Evolutionary conservation across 1,140 invertebrate species (phyloP), one percentile per base, ranked within the genome.

Genomic region (Pentalonia nigronervosa): DNA sequence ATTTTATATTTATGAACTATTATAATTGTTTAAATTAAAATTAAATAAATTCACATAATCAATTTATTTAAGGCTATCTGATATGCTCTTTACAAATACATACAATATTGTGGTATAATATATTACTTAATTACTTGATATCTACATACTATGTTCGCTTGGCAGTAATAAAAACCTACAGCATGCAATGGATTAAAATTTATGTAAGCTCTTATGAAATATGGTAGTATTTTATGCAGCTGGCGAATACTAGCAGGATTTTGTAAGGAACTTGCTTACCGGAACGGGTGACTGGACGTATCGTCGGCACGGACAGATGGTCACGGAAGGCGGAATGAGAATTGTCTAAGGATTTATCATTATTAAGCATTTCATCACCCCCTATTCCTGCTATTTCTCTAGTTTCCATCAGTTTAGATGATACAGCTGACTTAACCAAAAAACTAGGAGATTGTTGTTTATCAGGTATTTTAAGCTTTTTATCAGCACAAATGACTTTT

Each of bases 381-480:
- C 48, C 89, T 25, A 88, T 88, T 95, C 94, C 91, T 95, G 94
- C 94, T 95, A 95, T 94, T 95, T 95, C 93, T 95, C 94, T 96
- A 96, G 94, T 96, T 96, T 87, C 96, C 95, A 95, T 97, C 97
- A 94, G 95, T 96, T 94, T 96, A 96, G 53, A 97, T 96, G 91
- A 53, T 45, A 93, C 91, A 17, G 96, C 96, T 21, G 96, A 96
- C 95, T 97, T 97, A 90, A 97, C 96, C 48, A 97, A 95, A 94
- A 95, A 96, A 94, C 96, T 96, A 34, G 97, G 97, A 83, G 91
- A 93, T 86, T 84, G 91, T 30, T 93, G 91, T 84, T 92, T 92
- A 1, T 93, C 48, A n/a, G 34, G 7, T 47, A 41, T 21, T n/a
- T 93, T 86, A 56, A 53, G 2, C 7, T 93, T 93, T 53, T 84